Base-by-base conservation (phyloP, 2,888 invertebrate genomes). In the Pterostichus madidus region DNA sequence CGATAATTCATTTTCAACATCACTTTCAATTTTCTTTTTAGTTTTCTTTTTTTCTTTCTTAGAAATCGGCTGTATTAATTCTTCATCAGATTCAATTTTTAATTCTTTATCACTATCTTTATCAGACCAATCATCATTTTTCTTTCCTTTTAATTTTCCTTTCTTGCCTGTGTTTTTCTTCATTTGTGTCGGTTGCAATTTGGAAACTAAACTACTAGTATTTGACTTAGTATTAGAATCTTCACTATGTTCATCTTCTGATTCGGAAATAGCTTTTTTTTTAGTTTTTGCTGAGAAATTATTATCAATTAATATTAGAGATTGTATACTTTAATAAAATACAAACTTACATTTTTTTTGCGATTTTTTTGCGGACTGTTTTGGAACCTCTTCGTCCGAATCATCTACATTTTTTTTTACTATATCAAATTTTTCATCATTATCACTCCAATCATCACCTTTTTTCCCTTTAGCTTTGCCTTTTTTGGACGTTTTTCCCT, bases 41-140 rank as follows among this genome's bases (percentile, higher is more conserved):
- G 15, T 35, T 78, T 86, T 86, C 44, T 80, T 75, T 73, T 85
- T 84, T 35, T 83, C 84, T 84, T 85, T 86, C 78, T 85, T 86
- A 13, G 83, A 56, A 56, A 84, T 64, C 73, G 82, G 77, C 73
- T 85, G 84, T 61, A 84, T 83, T 8, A 75, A 39, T 71, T 85
- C 84, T 68, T 83, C 81, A 46, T 85, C 73, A 56, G 71, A 68
- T 68, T 85, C 88, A 85, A 80, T 86, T 91, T 90, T 5, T 83
- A 84, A 59, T 59, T 91, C 86, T 84, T 91, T 91, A 83, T 90
- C 86, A 87, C 91, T 91, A 86, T 91, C 91, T 80, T 92, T 92
- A 84, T 92, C 93, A 80, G 92, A 91, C 86, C 91, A 91, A 84
- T 91, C 92, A 61, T 88, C 91, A 84, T 89, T 90, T 85, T 89